A percentile compares a stretch with the other conserved stretches of the same genome.
Conservation (phyloP, 2,888 invertebrate species). For the Orchestes rusci region DNA sequence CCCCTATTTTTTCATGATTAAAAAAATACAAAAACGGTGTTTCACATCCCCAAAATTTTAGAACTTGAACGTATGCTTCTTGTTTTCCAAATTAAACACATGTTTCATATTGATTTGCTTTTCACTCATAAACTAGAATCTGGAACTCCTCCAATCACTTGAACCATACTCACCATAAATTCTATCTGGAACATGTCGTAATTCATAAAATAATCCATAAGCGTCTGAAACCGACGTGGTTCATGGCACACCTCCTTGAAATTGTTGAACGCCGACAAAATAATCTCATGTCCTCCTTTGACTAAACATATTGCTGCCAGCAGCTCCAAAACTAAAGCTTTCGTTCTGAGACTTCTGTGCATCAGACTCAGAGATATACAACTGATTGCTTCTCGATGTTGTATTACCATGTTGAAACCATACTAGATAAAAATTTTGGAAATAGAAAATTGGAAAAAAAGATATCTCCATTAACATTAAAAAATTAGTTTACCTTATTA, state of each 20-base stretch:
- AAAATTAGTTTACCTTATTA: slow-evolving; percentile 66
- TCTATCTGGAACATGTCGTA: slow-evolving; percentile 96
- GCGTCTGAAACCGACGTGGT: slow-evolving; percentile 83
- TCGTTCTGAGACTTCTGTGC: slow-evolving; percentile 94
- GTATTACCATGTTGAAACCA: slow-evolving; percentile 98
- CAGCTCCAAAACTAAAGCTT: slow-evolving; percentile 92
- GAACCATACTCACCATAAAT: slow-evolving; percentile 92
- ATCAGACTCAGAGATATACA: slow-evolving; percentile 95
- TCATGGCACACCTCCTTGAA: slow-evolving; percentile 92
- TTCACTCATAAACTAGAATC: too few species aligned
- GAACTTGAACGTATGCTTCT: too few species aligned
- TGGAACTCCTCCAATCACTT: too few species aligned
- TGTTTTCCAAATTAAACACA: too few species aligned
- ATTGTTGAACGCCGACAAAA: slow-evolving; percentile 93
- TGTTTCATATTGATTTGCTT: too few species aligned
- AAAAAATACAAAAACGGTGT: too few species aligned
- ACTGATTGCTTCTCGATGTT: slow-evolving; percentile 96
- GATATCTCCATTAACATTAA: neutral
- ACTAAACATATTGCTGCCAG: slow-evolving; percentile 97
- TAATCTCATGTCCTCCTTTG: slow-evolving; percentile 98
- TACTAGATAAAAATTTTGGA: slow-evolving; percentile 56
- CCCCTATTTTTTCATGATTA: too few species aligned
- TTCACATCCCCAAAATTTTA: too few species aligned
- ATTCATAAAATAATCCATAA: slow-evolving; percentile 96
- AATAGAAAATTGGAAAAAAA: neutral